phyloP scores from a whole-genome alignment of 1,140 invertebrate species.

The Magallana gigas region DNA sequence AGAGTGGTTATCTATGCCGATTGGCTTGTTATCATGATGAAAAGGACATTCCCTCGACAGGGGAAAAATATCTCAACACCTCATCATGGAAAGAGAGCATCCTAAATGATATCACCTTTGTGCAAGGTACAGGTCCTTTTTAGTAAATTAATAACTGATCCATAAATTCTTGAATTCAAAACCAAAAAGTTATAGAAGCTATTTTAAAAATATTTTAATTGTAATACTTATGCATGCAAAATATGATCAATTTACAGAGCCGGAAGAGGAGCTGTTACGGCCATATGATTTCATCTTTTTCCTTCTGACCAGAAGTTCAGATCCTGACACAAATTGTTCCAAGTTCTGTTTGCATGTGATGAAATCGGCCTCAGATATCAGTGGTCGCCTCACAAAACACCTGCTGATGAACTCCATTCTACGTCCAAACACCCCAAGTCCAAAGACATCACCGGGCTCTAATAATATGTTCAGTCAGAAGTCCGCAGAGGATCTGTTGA shows the following conservation, averaged over 20 bases:
- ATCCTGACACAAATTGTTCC: not conserved
- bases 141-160: too few species aligned
- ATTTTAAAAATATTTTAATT: too few species aligned
- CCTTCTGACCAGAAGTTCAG: not conserved
- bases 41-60: not conserved
- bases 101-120: constrained; percentile 53
- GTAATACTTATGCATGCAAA: too few species aligned
- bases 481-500: not conserved
- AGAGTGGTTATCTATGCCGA: constrained; percentile 50
- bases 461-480: not conserved
- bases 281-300: constrained; percentile 48
- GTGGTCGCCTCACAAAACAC: constrained; percentile 21
- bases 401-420: not conserved
- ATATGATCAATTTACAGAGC: constrained; percentile 38
- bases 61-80: constrained; percentile 51
- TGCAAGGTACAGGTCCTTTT: constrained; percentile 45
- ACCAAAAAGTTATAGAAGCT: too few species aligned
- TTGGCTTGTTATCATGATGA: constrained; percentile 43
- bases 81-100: constrained; percentile 56
- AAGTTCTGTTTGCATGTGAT: constrained; percentile 34
- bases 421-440: too few species aligned
- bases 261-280: constrained; percentile 50
- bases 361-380: constrained; percentile 42
- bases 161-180: too few species aligned
- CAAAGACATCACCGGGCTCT: too few species aligned